A percentile compares a stretch with the other conserved stretches of the same genome.
Evolutionary conservation across 2,797 vertebrate genomes (phyloP).

Genomic region (Picus viridis): DNA sequence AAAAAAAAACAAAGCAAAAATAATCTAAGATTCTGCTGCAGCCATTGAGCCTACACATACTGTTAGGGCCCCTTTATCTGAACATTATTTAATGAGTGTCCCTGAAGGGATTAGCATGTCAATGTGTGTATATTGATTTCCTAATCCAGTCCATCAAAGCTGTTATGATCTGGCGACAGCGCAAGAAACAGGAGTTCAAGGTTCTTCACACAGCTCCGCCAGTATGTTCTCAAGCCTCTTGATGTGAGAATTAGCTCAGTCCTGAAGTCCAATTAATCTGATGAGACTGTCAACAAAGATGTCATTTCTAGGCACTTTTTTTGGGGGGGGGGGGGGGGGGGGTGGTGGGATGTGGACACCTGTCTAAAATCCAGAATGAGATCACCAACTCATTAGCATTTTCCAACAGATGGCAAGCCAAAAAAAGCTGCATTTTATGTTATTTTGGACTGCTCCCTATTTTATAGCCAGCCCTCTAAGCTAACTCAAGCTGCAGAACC

Average conservation of each 20-base stretch:
- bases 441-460: slow-evolving; percentile 27
- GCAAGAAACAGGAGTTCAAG: slow-evolving; percentile 56
- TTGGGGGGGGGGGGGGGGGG: too few species aligned
- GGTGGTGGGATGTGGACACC: slow-evolving; percentile 71
- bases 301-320: slow-evolving; percentile 68
- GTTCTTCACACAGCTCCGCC: slow-evolving; percentile 55
- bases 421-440: slow-evolving; percentile 44
- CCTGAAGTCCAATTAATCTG: slow-evolving; percentile 65
- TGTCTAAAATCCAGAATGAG: slow-evolving; percentile 72
- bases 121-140: slow-evolving; percentile 57
- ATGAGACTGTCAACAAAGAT: slow-evolving; percentile 68
- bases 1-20: background rate
- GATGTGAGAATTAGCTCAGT: slow-evolving; percentile 70
- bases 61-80: background rate
- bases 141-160: slow-evolving; percentile 41
- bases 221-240: slow-evolving; percentile 53
- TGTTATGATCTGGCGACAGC: slow-evolving; percentile 17
- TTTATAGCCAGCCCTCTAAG: slow-evolving; percentile 28
- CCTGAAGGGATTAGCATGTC: slow-evolving; percentile 62
- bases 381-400: slow-evolving; percentile 74
- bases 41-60: background rate
- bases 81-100: slow-evolving; percentile 42
- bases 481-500: background rate
- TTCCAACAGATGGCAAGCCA: slow-evolving; percentile 75
- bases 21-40: background rate